phyloP scores from a whole-genome alignment of 2,888 invertebrate genomes.

The Sarcophaga carnaria region DNA sequence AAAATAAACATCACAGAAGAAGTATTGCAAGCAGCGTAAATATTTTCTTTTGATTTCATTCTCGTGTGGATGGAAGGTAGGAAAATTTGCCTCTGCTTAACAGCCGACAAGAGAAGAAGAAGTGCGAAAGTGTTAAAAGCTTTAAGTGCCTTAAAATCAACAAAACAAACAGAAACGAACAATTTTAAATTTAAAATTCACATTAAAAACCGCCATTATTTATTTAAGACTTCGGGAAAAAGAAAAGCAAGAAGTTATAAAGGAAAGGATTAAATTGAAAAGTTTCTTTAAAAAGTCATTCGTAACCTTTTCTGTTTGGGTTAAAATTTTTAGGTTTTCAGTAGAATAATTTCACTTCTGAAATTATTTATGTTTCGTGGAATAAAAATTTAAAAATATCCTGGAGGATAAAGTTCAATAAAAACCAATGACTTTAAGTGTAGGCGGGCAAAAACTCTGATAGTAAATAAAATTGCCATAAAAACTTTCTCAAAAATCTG shows the following conservation, averaged over 20 bases:
- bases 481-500: no score
- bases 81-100: no score
- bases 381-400: no score
- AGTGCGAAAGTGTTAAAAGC: conserved; percentile 34
- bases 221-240: not conserved
- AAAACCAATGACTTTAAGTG: no score
- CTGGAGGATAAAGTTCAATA: no score
- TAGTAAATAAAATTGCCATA: no score
- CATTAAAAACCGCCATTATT: conserved; percentile 17
- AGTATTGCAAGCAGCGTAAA: not conserved
- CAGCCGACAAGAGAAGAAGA: not conserved
- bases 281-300: not conserved
- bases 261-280: not conserved
- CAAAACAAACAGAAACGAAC: conserved; percentile 14
- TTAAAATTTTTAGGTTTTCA: no score
- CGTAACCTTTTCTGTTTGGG: no score
- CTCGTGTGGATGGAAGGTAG: not conserved
- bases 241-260: not conserved
- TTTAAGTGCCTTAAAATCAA: conserved; percentile 29
- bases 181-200: conserved; percentile 33
- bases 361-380: no score
- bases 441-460: no score
- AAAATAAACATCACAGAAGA: conserved; percentile 34
- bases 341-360: no score
- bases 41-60: conserved; percentile 1